Percentiles rank a stretch among this genome's conserved stretches.
Conservation (phyloP, 2,797 vertebrate genomes). For the Hemibagrus guttatus region DNA sequence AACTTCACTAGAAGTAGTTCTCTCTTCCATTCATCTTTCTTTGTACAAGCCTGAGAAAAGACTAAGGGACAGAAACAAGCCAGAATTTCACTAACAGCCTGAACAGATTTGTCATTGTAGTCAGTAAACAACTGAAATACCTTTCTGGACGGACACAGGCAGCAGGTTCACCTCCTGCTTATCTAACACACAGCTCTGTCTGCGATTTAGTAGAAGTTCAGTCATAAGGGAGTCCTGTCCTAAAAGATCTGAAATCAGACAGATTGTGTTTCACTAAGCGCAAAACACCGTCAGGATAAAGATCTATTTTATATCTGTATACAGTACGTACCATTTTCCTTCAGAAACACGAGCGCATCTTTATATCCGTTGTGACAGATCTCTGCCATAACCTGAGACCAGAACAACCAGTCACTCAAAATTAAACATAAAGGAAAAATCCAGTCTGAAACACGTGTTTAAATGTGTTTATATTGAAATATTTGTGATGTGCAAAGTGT, state of each 20-base stretch:
- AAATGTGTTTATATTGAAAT: background rate
- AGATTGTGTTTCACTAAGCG: background rate
- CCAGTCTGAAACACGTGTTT: background rate
- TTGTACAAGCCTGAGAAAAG: slow-evolving; percentile 59
- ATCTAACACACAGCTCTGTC: slow-evolving; percentile 3
- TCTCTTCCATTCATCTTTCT: slow-evolving; percentile 5
- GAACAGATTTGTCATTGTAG: too few relatives aligned
- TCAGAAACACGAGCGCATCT: slow-evolving; percentile 82
- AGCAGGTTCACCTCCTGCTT: slow-evolving; percentile 16
- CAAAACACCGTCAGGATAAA: background rate
- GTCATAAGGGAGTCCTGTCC: background rate
- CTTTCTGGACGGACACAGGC: slow-evolving; percentile 42
- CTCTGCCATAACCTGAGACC: slow-evolving; percentile 70
- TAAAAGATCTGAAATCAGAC: slow-evolving; percentile 26
- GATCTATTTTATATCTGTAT: background rate
- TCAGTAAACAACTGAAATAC: slow-evolving; percentile 18
- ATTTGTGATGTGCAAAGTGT: background rate
- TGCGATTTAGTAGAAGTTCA: background rate
- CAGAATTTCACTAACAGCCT: background rate
- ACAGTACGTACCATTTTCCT: slow-evolving; percentile 70
- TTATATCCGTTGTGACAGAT: slow-evolving; percentile 85
- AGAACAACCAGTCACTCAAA: background rate
- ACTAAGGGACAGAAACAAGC: slow-evolving; percentile 60
- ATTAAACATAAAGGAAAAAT: background rate
- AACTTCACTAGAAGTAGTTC: slow-evolving; percentile 53